Base-by-base conservation (phyloP, 2,113 vertebrate species). In the Etia nguti region DNA sequence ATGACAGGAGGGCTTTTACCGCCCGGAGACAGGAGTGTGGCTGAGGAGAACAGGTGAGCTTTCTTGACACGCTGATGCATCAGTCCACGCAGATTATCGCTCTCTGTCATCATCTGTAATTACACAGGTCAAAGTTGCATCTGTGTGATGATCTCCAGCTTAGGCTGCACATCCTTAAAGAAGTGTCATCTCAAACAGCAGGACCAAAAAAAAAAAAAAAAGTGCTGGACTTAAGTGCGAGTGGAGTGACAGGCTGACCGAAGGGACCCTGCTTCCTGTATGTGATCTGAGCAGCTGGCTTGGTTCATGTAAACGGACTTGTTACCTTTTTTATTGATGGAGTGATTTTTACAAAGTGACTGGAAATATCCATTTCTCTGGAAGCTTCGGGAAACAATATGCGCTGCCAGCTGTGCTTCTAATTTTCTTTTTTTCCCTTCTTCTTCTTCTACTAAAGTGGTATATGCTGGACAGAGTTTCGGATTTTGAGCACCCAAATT, bases 1-100 rank as follows among this genome's bases (percentile, higher is more conserved):
- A 86, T 88, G 89, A 87, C 91, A 91, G 93, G 68, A 83, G 36
- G 77, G 86, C 85, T 90, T 85, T 91, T 62, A 86, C 55, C 13
- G 56, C 73, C 62, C n/a, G 83, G 86, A 89, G 80, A 82, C 52
- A 38, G 13, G 87, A 89, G 80, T 57, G 57, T 34, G 68, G 50
- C 79, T 46, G 60, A 41, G 83, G 59, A 43, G 77, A 84, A 80
- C 88, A 94, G 93, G 92, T 94, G 92, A 93, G 92, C 88, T 57
- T 43, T 81, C 10, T 80, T 55, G 52, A 77, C 90, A 82, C 86
- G 82, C 52, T 43, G 79, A 59, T 73, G 36, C 84, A 57, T 90
- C 84, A 10, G 80, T 22, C 26, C 38, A 3, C 82, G 57, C 50
- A 41, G 87, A 88, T 86, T 20, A 80, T 87, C 4, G 50, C 70